phyloP scores from a whole-genome alignment of 30 jellyfish, hydroid and myxozoan genomes.

The Morbakka virulenta region DNA sequence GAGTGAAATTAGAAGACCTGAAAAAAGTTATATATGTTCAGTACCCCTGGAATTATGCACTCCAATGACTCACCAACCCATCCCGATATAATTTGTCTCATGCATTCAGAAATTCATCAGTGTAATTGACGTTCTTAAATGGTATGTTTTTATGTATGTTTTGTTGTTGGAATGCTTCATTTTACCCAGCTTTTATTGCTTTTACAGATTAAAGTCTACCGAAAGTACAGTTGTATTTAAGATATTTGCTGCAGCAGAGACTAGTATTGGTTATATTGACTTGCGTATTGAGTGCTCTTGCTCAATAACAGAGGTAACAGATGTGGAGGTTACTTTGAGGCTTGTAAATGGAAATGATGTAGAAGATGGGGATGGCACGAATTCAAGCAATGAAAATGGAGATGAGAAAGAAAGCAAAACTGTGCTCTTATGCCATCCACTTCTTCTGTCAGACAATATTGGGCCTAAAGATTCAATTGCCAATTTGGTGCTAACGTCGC shows the following conservation, averaged over 20 bases:
- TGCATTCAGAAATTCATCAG: no score
- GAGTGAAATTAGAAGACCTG: no score
- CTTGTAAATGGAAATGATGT: neutral
- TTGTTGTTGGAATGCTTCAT: no score
- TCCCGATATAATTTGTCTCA: no score
- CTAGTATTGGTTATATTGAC: slow-evolving; percentile 77
- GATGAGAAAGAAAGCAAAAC: slow-evolving; percentile 19
- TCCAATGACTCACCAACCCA: no score
- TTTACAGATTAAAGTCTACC: slow-evolving; percentile 41
- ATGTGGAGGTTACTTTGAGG: slow-evolving; percentile 32
- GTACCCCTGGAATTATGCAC: no score
- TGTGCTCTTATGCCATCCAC: slow-evolving; percentile 65
- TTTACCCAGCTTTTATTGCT: no score
- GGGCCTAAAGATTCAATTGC: slow-evolving; percentile 9
- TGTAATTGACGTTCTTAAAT: no score
- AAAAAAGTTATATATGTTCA: no score
- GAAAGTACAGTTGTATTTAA: slow-evolving; percentile 53
- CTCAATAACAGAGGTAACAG: slow-evolving; percentile 13
- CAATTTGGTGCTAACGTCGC: slow-evolving; percentile 47
- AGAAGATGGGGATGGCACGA: neutral
- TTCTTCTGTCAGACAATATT: slow-evolving; percentile 21
- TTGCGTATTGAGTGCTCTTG: slow-evolving; percentile 48
- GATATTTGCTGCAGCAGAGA: slow-evolving; percentile 59
- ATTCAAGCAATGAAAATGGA: neutral
- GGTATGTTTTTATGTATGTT: no score